These are phyloP conservation scores for Danio tinwini DNA, from an alignment of 2,797 vertebrate species.

Conservation along the genomic window DNA sequence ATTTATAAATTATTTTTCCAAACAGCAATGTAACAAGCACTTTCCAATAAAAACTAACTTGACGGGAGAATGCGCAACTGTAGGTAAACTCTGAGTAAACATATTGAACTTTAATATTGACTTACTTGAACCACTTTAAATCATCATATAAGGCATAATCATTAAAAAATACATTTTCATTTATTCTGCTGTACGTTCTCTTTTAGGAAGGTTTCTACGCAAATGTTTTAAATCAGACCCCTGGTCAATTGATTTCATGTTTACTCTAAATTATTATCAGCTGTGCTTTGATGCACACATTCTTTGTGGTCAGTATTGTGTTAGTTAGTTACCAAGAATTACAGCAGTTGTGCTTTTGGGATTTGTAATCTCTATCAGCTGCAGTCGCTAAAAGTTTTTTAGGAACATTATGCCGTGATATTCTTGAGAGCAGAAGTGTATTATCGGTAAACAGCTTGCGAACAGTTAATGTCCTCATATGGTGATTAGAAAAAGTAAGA, in stretches of 20 bases:
- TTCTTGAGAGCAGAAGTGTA: neutral
- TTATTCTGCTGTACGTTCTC: too few relatives aligned
- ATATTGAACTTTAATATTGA: too few relatives aligned
- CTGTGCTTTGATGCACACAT: neutral
- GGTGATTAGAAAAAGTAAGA: constrained; percentile 28
- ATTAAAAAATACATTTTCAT: too few relatives aligned
- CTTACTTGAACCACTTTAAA: too few relatives aligned
- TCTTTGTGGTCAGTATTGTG: neutral
- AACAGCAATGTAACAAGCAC: too few relatives aligned
- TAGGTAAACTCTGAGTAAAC: too few relatives aligned
- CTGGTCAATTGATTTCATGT: neutral
- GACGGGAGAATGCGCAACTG: too few relatives aligned
- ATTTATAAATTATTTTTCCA: too few relatives aligned
- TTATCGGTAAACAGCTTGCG: constrained; percentile 24
- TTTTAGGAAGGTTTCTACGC: too few relatives aligned
- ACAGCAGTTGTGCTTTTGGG: constrained; percentile 5
- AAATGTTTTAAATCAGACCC: too few relatives aligned
- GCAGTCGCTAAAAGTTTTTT: constrained; percentile 3
- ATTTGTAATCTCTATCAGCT: neutral
- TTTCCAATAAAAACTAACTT: too few relatives aligned
- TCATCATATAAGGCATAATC: too few relatives aligned
- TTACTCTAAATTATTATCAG: neutral
- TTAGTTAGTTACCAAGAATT: neutral
- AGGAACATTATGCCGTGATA: constrained; percentile 18
- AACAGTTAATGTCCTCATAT: neutral